These are phyloP conservation scores for Acanthaster planci DNA, from an alignment of 35 echinoderm and acorn worm species.

Conservation along the genomic window DNA sequence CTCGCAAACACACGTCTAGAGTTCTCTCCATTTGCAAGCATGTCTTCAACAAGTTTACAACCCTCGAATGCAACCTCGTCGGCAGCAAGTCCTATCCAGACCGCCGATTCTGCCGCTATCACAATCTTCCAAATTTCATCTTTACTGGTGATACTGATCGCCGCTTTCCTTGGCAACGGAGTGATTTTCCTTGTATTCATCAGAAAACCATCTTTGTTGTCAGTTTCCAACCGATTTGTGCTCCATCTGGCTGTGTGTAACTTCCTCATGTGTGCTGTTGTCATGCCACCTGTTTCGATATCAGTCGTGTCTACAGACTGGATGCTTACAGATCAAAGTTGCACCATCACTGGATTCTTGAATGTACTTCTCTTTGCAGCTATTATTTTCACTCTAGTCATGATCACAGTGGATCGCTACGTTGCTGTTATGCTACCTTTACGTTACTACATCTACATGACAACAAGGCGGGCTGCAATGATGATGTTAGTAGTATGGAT, in stretches of 20 bases:
- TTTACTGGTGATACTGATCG: conserved; percentile 44
- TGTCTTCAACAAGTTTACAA: conserved; percentile 15
- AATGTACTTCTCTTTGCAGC: conserved; percentile 51
- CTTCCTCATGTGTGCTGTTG: conserved; percentile 57
- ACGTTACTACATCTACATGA: conserved; percentile 42
- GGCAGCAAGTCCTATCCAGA: background rate
- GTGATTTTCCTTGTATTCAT: conserved; percentile 58
- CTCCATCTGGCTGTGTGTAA: conserved; percentile 62
- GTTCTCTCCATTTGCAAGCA: background rate
- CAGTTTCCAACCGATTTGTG: conserved; percentile 64
- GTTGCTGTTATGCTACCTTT: conserved; percentile 57
- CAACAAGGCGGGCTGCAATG: conserved; percentile 21
- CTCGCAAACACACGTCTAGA: background rate
- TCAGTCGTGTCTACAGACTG: conserved; percentile 45
- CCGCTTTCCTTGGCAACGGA: conserved; percentile 60
- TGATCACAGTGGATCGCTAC: conserved; percentile 70
- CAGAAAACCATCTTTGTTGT: conserved; percentile 49
- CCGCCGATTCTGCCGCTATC: background rate
- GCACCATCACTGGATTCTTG: conserved; percentile 45
- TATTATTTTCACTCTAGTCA: conserved; percentile 53
- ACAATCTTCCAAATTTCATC: conserved; percentile 41
- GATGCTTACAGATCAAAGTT: conserved; percentile 38
- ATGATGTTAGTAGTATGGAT: conserved; percentile 49
- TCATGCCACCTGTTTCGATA: conserved; percentile 55
- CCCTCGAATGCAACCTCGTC: background rate